Percentiles rank a stretch among this genome's conserved stretches.
Conservation (phyloP, 2,888 invertebrate species). For the Pherbina coryleti region DNA sequence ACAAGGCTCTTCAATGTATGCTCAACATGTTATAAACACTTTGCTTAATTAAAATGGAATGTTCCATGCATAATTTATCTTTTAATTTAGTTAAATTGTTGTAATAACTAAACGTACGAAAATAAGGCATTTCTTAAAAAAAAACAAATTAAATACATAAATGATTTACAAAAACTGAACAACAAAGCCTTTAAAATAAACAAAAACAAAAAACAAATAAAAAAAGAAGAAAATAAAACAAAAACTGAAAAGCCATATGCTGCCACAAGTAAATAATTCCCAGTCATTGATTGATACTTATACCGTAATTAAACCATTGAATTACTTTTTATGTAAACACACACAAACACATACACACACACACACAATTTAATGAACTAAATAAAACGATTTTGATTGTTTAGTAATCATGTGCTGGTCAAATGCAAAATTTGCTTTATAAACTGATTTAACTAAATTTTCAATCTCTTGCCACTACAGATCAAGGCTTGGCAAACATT, state of each 20-base stretch:
- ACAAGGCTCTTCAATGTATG: neutral
- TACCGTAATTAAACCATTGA: too few species aligned
- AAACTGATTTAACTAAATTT: too few species aligned
- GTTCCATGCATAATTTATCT: neutral
- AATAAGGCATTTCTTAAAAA: slow-evolving; percentile 37
- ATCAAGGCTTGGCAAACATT: too few species aligned
- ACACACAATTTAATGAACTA: too few species aligned
- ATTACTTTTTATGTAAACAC: too few species aligned
- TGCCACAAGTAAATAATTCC: slow-evolving; percentile 53
- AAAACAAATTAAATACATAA: slow-evolving; percentile 43
- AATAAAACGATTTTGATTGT: too few species aligned
- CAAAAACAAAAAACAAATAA: slow-evolving; percentile 28
- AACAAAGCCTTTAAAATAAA: slow-evolving; percentile 35
- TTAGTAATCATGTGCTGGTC: too few species aligned
- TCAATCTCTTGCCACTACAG: too few species aligned
- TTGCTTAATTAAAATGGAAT: neutral
- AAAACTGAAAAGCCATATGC: slow-evolving; percentile 56
- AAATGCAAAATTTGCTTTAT: too few species aligned
- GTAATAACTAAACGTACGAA: slow-evolving; percentile 4
- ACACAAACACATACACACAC: too few species aligned
- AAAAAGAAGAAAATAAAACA: slow-evolving; percentile 28
- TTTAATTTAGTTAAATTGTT: slow-evolving; percentile 3
- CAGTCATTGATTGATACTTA: slow-evolving; percentile 12
- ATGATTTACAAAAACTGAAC: slow-evolving; percentile 37
- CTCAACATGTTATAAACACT: neutral